Evolutionary conservation across 2,888 invertebrate species (phyloP), one percentile per base, ranked within the genome.

Genomic region (Drosophila incognita): DNA sequence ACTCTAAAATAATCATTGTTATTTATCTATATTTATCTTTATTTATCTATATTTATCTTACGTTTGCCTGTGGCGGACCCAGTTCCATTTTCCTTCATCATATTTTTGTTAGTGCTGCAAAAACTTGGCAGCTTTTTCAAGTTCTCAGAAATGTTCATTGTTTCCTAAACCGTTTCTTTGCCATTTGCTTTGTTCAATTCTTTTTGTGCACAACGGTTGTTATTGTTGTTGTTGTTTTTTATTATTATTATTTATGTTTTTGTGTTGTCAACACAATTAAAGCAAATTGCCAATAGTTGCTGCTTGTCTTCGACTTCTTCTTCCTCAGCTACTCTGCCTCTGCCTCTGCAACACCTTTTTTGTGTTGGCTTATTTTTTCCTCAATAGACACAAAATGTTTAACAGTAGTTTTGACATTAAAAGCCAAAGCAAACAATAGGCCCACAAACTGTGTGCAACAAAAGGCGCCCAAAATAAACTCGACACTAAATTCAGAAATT

Each of bases 211-310:
- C 21, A 61, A 61, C 58, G 18, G 29, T 56, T 56, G 18, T 18
- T 46, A 24, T 15, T 21, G 6, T 46, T 36, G 13, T 18, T 38
- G 7, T 7, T 36, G 0, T 36, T 38, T 7, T 38, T 46, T 31
- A 35, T 27, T 42, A 27, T 42, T 40, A 38, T 63, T 54, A 49
- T 49, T 40, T 76, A 53, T 70, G 58, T 63, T 57, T 51, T 24
- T 57, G 24, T 77, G 59, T 69, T 77, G 69, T 72, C 75, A 76
- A 84, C 82, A 79, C 76, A 87, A 87, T 75, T 81, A 69, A 76
- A 74, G 56, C 89, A 84, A 84, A 84, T 89, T 79, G 82, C 71
- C 87, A 84, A 84, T 89, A 84, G 85, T 87, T 89, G 71, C 57
- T 56, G 59, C 46, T 38, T 63, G 35, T 54, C 52, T 21, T 31